Base-by-base conservation (phyloP, 2,113 vertebrate species). In the Ahaetulla prasina region DNA sequence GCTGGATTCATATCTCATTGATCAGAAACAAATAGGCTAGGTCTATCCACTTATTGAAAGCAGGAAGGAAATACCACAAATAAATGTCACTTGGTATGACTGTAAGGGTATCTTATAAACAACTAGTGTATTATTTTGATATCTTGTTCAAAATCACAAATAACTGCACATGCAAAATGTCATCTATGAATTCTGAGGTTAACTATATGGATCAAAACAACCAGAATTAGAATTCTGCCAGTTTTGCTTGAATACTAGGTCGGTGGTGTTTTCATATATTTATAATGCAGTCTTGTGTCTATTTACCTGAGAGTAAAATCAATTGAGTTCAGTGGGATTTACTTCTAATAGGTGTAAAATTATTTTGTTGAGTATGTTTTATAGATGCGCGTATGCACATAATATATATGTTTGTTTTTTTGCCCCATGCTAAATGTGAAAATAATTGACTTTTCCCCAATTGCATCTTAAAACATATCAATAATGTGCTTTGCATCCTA, bases 41-140 rank as follows among this genome's bases (percentile, higher is more conserved):
- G 93, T 95, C 89, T 49, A 92, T 95, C 88, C 94, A 92, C 93
- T 95, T 97, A 93, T 95, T 96, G 92, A 90, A 94, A 96, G 91
- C 90, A 87, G 89, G 86, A 91, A 94, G 93, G 89, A 96, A 97
- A 94, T 92, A 86, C n/a, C 80, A 96, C 96, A 96, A 97, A 96
- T 95, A 95, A 96, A 97, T 96, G 95, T 95, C 93, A 96, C 92
- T 94, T 93, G 94, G 93, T 95, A 94, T 95, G 89, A 89, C 91
- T 92, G 91, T 93, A 92, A 93, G 52, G 91, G 89, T 95, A 91
- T 94, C 95, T 94, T 95, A 94, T 91, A 94, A 93, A n/a, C 93
- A 94, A 92, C 87, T 95, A 52, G 92, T 90, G 0, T 94, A 85
- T 91, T 55, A 87, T 95, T 93, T 88, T 92, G 90, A 94, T 93